Evolutionary conservation across 2,113 vertebrate species (phyloP).

Genomic region (Balaenoptera acutorostrata): DNA sequence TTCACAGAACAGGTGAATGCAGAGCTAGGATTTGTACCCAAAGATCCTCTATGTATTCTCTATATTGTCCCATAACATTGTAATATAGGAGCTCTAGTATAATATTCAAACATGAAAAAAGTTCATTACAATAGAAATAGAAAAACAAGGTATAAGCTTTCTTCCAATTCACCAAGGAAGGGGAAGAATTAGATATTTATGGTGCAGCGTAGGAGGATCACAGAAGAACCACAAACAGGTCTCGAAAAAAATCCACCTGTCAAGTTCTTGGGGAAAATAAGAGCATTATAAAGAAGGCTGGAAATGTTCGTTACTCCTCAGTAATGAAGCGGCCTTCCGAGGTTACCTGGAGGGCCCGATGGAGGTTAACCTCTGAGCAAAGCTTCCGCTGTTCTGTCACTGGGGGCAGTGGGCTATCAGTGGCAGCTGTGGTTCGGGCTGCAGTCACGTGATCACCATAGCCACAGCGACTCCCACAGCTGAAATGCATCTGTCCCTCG

Average conservation of each 20-base stretch:
- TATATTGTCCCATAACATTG: neutral
- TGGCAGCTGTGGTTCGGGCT: neutral
- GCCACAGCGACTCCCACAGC: neutral
- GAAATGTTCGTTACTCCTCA: neutral
- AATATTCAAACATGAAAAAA: neutral
- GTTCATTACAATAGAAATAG: neutral
- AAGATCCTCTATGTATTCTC: neutral
- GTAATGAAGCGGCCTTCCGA: neutral
- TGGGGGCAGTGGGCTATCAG: too few relatives aligned
- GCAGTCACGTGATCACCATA: neutral
- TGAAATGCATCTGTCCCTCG: neutral
- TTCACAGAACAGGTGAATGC: neutral
- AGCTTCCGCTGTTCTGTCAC: neutral
- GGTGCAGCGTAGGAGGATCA: neutral
- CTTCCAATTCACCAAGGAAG: neutral
- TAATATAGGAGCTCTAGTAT: neutral
- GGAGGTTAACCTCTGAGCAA: neutral
- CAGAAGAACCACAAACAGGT: neutral
- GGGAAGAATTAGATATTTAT: neutral
- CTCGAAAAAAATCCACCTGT: neutral
- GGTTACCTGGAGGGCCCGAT: neutral
- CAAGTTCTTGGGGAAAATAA: neutral
- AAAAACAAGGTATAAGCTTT: neutral
- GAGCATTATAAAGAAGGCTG: neutral
- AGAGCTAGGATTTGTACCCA: neutral